Percentiles rank a stretch among this genome's conserved stretches.
Conservation (phyloP, 2,797 vertebrate species). For the Phalanger gymnotis region DNA sequence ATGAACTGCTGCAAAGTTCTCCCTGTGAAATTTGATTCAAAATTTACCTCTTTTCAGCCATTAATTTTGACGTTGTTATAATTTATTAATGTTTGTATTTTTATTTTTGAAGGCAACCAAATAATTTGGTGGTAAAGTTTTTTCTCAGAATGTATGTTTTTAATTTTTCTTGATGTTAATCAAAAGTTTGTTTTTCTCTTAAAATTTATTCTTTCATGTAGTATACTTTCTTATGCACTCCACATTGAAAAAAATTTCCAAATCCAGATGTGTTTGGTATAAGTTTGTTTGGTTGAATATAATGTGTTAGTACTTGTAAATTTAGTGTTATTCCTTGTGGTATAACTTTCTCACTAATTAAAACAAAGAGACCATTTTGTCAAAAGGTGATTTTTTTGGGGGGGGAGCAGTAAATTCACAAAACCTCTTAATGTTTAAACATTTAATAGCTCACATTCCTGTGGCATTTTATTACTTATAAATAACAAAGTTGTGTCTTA, state of each 20-base stretch:
- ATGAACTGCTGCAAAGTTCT: not conserved
- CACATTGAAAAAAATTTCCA: not conserved
- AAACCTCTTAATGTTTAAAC: not conserved
- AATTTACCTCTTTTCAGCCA: not conserved
- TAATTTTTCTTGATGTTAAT: not conserved
- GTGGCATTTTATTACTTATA: not conserved
- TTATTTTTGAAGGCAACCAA: not conserved
- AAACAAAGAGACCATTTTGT: not conserved
- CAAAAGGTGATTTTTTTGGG: not conserved
- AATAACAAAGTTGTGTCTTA: not conserved
- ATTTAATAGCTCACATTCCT: not conserved
- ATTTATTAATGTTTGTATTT: not conserved
- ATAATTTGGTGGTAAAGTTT: not conserved
- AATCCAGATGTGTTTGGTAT: not conserved
- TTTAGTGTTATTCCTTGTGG: not conserved
- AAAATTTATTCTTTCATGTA: not conserved
- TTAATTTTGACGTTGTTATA: not conserved
- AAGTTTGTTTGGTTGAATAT: not conserved
- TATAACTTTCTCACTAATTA: not conserved
- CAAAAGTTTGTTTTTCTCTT: not conserved
- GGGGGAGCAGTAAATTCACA: not conserved
- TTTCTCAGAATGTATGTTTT: not conserved
- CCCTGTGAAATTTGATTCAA: not conserved
- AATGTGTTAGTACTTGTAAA: not conserved
- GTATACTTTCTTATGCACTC: not conserved